Percentiles rank a stretch among this genome's conserved stretches.
These are phyloP conservation scores for Aporrectodea caliginosa DNA, from an alignment of 1,140 invertebrate genomes.

Conservation along the genomic window DNA sequence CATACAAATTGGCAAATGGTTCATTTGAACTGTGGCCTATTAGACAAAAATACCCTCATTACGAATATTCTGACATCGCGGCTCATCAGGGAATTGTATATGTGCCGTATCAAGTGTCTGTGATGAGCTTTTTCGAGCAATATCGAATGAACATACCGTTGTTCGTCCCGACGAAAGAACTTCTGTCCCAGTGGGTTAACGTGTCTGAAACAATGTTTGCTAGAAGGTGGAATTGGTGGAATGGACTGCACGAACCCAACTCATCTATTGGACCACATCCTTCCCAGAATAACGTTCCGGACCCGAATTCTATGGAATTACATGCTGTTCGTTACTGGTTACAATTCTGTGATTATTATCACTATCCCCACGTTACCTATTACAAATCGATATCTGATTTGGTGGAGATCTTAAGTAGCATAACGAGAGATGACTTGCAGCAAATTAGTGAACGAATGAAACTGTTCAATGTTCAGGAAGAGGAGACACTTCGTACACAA, in stretches of 20 bases:
- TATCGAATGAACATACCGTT: conserved; percentile 32
- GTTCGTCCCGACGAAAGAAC: conserved; percentile 31
- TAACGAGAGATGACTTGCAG: neutral
- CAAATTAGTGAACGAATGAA: conserved; percentile 7
- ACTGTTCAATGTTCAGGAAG: neutral
- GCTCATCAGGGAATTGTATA: conserved; percentile 30
- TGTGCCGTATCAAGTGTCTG: conserved; percentile 31
- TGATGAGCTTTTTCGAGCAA: conserved; percentile 25
- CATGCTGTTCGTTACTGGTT: conserved; percentile 28
- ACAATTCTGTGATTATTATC: conserved; percentile 31
- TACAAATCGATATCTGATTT: conserved; percentile 28
- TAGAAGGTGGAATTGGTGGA: neutral
- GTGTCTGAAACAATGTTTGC: neutral
- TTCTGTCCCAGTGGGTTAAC: conserved; percentile 9
- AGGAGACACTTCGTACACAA: neutral
- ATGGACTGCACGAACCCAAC: neutral
- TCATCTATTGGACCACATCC: neutral
- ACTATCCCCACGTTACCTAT: conserved; percentile 17
- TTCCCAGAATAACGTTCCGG: conserved; percentile 18
- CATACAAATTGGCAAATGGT: neutral
- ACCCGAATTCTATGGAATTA: conserved; percentile 17
- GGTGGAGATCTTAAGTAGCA: conserved; percentile 20
- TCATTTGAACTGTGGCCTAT: neutral
- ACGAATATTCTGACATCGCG: conserved; percentile 21
- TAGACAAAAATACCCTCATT: conserved; percentile 6